Evolutionary conservation across 30 jellyfish, hydroid and myxozoan species (phyloP).

Genomic region (Turritopsis dohrnii): DNA sequence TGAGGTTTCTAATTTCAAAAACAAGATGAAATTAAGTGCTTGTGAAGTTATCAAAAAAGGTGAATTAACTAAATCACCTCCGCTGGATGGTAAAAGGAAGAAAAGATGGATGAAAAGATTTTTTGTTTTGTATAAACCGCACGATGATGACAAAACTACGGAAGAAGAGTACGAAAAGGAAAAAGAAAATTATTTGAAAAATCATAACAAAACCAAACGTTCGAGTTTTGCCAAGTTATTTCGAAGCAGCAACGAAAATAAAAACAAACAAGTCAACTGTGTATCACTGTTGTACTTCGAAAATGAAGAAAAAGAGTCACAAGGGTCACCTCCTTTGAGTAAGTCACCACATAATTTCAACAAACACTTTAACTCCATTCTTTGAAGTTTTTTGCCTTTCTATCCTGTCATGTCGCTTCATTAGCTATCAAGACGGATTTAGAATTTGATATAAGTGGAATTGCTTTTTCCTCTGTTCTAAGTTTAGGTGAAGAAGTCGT

Average conservation of each 20-base stretch:
- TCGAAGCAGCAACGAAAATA: not conserved
- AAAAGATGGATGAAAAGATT: slow-evolving; percentile 26
- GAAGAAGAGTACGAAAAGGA: slow-evolving; percentile 4
- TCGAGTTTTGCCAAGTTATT: slow-evolving; percentile 7
- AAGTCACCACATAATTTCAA: not conserved
- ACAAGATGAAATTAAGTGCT: slow-evolving; percentile 19
- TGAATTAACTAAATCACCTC: slow-evolving; percentile 29
- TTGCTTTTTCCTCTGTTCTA: too few relatives aligned
- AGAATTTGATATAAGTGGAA: too few relatives aligned
- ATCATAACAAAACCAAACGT: not conserved
- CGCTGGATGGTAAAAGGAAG: slow-evolving; percentile 9
- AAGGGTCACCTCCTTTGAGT: slow-evolving; percentile 26
- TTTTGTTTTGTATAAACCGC: slow-evolving; percentile 15
- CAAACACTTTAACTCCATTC: too few relatives aligned
- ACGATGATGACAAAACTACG: not conserved
- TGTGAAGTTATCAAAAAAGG: slow-evolving; percentile 25
- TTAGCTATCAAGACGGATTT: too few relatives aligned
- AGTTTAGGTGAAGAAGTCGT: too few relatives aligned
- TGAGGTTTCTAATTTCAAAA: too few relatives aligned
- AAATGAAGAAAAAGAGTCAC: slow-evolving; percentile 20
- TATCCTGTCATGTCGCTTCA: too few relatives aligned
- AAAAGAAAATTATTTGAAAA: not conserved
- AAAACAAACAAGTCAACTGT: not conserved
- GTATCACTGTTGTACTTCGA: slow-evolving; percentile 23
- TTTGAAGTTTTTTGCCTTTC: too few relatives aligned